Conservation (phyloP, 2,113 vertebrate species). For the Sigmodon hispidus region DNA sequence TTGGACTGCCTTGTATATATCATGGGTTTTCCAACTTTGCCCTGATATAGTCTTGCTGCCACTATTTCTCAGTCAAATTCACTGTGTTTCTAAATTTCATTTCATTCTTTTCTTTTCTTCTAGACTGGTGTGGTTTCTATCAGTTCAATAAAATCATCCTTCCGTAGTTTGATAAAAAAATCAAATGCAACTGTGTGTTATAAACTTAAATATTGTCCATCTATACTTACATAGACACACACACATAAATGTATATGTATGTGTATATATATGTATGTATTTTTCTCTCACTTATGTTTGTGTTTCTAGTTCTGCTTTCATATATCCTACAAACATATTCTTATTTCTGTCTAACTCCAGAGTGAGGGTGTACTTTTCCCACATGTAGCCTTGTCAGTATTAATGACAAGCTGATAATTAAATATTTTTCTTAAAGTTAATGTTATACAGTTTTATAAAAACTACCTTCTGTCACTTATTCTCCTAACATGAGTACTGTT, state of each 20-base stretch:
- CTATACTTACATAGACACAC: not conserved
- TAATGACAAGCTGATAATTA: not conserved
- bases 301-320: not conserved
- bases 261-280: too few relatives aligned
- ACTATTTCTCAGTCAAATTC: not conserved
- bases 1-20: too few relatives aligned
- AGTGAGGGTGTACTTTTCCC: not conserved
- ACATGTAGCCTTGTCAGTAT: too few relatives aligned
- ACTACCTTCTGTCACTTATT: not conserved
- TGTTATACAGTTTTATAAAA: not conserved
- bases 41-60: not conserved
- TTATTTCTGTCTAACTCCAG: not conserved
- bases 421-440: not conserved
- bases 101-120: not conserved
- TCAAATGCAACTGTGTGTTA: not conserved
- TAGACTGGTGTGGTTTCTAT: not conserved
- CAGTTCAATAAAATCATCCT: not conserved
- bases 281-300: not conserved
- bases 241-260: not conserved
- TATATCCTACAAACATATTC: not conserved
- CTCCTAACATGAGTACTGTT: not conserved
- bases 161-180: not conserved
- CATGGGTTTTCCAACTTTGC: not conserved
- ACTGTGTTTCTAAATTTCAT: not conserved
- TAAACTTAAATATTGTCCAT: not conserved